These are phyloP conservation scores for Merops nubicus DNA, from an alignment of 2,113 vertebrate species.

Conservation along the genomic window DNA sequence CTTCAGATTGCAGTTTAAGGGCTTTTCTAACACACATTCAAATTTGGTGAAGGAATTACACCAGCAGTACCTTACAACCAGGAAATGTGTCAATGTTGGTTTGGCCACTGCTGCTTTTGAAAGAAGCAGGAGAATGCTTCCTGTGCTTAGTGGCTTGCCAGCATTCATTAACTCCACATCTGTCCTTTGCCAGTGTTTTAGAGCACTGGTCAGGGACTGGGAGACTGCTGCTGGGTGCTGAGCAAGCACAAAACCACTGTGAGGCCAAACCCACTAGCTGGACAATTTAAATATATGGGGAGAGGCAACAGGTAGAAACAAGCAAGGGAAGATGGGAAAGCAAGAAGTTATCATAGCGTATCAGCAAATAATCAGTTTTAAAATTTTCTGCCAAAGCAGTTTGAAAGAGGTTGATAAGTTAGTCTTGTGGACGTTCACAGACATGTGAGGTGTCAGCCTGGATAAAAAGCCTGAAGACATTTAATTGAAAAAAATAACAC, in stretches of 20 bases:
- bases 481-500: constrained; percentile 55
- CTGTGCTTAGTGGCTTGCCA: not conserved
- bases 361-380: not conserved
- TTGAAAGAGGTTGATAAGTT: constrained; percentile 6
- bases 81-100: not conserved
- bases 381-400: constrained; percentile 22
- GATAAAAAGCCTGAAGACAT: constrained; percentile 25
- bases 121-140: not conserved
- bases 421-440: not conserved
- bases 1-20: not conserved
- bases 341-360: not conserved
- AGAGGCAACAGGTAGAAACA: not conserved
- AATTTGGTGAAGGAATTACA: not conserved
- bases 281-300: not conserved
- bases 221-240: not conserved
- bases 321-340: not conserved
- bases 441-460: not conserved
- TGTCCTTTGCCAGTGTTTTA: not conserved
- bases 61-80: not conserved
- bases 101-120: not conserved
- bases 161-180: not conserved
- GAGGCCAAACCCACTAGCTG: not conserved
- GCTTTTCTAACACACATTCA: not conserved
- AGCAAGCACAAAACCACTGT: not conserved
- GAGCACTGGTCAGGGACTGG: not conserved